Evolutionary conservation across 1,140 invertebrate genomes (phyloP).

Genomic region (Caenorhabditis briggsae): DNA sequence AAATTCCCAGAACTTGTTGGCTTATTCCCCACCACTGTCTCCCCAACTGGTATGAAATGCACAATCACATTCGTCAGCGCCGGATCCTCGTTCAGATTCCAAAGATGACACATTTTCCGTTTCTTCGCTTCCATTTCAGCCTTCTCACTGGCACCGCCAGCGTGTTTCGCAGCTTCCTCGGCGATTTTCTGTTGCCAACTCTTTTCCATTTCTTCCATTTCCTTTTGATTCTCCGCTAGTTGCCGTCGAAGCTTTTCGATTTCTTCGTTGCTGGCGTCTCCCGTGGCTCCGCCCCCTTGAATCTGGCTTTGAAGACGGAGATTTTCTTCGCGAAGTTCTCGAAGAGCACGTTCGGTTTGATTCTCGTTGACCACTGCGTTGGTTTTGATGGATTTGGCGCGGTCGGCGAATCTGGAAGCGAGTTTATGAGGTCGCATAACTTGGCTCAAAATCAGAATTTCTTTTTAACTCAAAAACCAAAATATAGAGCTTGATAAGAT

Average conservation of each 20-base stretch:
- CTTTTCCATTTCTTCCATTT: slow-evolving; percentile 81
- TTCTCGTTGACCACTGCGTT: slow-evolving; percentile 82
- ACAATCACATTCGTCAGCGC: slow-evolving; percentile 81
- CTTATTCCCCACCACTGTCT: slow-evolving; percentile 66
- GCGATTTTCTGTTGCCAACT: slow-evolving; percentile 81
- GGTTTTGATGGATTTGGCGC: slow-evolving; percentile 82
- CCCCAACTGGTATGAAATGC: slow-evolving; percentile 80
- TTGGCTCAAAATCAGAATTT: no score
- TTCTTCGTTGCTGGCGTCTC: slow-evolving; percentile 77
- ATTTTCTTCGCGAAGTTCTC: slow-evolving; percentile 82
- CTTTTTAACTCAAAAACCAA: no score
- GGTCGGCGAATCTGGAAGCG: slow-evolving; percentile 80
- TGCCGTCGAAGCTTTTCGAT: slow-evolving; percentile 78
- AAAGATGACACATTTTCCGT: slow-evolving; percentile 81
- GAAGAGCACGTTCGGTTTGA: slow-evolving; percentile 81
- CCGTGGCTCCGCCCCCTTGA: slow-evolving; percentile 74
- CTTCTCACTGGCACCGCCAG: slow-evolving; percentile 66
- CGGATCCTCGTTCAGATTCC: slow-evolving; percentile 82
- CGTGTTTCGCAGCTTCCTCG: slow-evolving; percentile 78
- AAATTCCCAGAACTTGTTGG: slow-evolving; percentile 67
- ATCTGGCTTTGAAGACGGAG: slow-evolving; percentile 79
- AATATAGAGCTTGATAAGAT: no score
- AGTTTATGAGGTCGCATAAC: no score
- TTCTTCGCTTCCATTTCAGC: slow-evolving; percentile 80
- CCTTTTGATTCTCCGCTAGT: slow-evolving; percentile 80